Base-by-base conservation (phyloP, 1,140 invertebrate genomes). In the Drosophila pandora region DNA sequence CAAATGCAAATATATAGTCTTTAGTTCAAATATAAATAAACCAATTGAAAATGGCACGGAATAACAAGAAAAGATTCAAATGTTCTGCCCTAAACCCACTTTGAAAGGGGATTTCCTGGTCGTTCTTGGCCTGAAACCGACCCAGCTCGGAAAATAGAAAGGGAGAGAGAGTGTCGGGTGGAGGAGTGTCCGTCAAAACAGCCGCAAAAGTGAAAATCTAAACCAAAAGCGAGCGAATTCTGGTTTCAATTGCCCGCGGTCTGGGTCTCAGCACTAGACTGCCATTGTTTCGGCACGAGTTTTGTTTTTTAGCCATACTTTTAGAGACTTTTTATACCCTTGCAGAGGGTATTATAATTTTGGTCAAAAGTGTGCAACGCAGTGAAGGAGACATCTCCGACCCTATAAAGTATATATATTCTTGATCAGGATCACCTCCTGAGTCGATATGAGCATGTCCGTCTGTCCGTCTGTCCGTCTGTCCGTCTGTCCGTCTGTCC, bases 231-330 rank as follows among this genome's bases (percentile, higher is more conserved):
- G 53, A 87, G 88, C 60, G 76, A 88, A 88, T 87, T 88, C 83
- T 87, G 82, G 83, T 87, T 87, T 87, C 83, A 88, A 87, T 87
- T 79, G 83, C 83, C 81, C 74, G 83, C 83, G 78, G 82, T 88
- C 77, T 69, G 71, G 74, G 82, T 3, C 9, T 32, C 9, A 9
- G 8, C 17, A 17, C 17, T 17, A 17, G 10, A 74, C 83, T 74
- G 79, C 74, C 83, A 87, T 87, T 87, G 82, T 87, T 87, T 82
- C 55, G 82, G 52, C 64, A 65, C 34, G 67, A 70, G 67, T 69
- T 69, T 69, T 70, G 67, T 70, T 69, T 70, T 41, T 70, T 41
- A 48, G 22, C 30, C 28, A 54, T 34, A 10, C 47, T 21, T 21
- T 17, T 17, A 17, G 56, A 13, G 5, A 21, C 28, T 9, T 34